Evolutionary conservation across 2,888 invertebrate species (phyloP), one percentile per base, ranked within the genome.

Genomic region (Diarsia dahlii): DNA sequence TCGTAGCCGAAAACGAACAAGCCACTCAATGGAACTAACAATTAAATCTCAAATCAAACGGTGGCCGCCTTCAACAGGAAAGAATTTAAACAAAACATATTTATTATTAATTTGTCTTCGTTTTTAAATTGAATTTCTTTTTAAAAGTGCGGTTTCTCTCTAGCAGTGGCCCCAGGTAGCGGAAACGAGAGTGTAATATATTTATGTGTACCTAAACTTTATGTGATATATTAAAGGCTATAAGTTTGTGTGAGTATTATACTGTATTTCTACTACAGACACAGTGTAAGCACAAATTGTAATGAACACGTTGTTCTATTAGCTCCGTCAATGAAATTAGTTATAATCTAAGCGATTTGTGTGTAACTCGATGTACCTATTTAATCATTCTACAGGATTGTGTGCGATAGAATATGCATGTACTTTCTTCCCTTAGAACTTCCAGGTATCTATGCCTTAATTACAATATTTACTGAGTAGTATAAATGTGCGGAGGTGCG

Each of bases 221-320:
- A 93, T 95, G 95, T 95, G 95, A 95, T 95, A 95, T 94, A 88
- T 91, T 92, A 90, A 93, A 92, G 93, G 93, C 92, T 94, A 93
- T 92, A 93, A 91, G 90, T 92, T 93, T 91, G 91, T 93, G 92
- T 88, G 89, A 89, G 88, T 89, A 88, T 90, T 86, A 87, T 75
- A 66, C 87, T 89, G 88, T 88, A 89, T 88, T 88, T 83, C 89
- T 90, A 88, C 84, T 89, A 88, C 84, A 87, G 81, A 82, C 87
- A 86, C 84, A 82, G 78, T 87, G 81, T 86, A 80, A 82, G 86
- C 84, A 87, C 87, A 87, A 87, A 88, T 84, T 72, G 66, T 81
- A 73, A 76, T 39, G 78, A 79, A 74, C 82, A 56, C 62, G 60
- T 66, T 70, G 71, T 74, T 74, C 75, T 74, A 56, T 74, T 76